Conservation (phyloP, 1,140 invertebrate species). For the Notospermus geniculatus region DNA sequence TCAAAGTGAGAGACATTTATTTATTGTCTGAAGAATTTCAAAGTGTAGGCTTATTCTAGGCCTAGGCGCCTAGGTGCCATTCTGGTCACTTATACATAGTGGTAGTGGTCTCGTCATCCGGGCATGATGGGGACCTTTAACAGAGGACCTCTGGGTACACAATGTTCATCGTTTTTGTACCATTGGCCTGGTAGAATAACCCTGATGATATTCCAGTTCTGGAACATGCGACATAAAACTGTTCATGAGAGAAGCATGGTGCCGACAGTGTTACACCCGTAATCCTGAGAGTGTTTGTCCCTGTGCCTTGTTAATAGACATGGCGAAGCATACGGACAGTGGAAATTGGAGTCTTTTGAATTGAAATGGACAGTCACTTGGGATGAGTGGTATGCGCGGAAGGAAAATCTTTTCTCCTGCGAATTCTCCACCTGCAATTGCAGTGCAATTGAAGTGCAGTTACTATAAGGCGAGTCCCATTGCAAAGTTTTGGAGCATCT, state of each 20-base stretch:
- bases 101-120: not conserved
- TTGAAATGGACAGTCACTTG: constrained; percentile 36
- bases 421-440: constrained; percentile 18
- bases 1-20: not conserved
- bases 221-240: constrained; percentile 1
- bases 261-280: not conserved
- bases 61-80: not conserved
- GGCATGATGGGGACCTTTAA: not conserved
- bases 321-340: constrained; percentile 56
- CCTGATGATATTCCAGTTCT: not conserved
- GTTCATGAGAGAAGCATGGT: not conserved
- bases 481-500: constrained; percentile 38
- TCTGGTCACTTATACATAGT: too few species aligned
- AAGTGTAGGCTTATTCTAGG: not conserved
- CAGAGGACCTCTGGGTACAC: not conserved
- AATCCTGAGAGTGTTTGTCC: constrained; percentile 50
- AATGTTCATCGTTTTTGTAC: not conserved
- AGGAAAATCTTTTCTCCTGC: constrained; percentile 28
- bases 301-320: constrained; percentile 63
- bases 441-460: constrained; percentile 22
- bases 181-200: not conserved
- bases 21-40: not conserved
- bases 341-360: constrained; percentile 60
- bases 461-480: constrained; percentile 50
- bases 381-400: constrained; percentile 24